Conservation (phyloP, 2,797 vertebrate genomes). For the Falco rusticolus region DNA sequence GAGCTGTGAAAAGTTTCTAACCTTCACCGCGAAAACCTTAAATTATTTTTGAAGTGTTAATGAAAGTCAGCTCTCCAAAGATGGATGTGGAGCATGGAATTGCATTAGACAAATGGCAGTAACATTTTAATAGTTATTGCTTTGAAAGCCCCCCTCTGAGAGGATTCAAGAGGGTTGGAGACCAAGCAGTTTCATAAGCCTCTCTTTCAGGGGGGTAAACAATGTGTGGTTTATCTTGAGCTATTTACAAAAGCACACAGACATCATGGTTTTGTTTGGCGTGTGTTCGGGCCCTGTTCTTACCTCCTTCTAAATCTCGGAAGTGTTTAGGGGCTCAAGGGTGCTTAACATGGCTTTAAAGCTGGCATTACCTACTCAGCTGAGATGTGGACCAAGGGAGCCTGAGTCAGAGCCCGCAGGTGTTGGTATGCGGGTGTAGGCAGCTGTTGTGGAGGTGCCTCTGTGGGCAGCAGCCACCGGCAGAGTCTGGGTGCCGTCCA, state of each 20-base stretch:
- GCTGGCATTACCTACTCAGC: not conserved
- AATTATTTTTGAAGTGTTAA: conserved; percentile 83
- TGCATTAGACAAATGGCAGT: conserved; percentile 79
- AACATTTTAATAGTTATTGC: conserved; percentile 81
- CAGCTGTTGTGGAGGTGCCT: not conserved
- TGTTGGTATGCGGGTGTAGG: rapidly evolving
- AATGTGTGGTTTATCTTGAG: not conserved
- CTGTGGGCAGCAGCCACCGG: not conserved
- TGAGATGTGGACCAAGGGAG: not conserved
- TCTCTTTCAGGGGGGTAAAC: not conserved
- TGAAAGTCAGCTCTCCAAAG: conserved; percentile 77
- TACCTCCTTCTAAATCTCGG: not conserved
- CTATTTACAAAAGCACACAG: not conserved
- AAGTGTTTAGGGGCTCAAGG: not conserved
- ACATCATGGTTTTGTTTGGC: not conserved
- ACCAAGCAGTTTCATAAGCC: conserved; percentile 27
- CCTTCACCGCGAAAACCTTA: conserved; percentile 80
- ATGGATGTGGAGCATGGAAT: conserved; percentile 76
- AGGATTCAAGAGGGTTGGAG: conserved; percentile 63
- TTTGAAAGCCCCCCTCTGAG: conserved; percentile 38
- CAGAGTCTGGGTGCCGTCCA: not conserved
- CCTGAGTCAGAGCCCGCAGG: not conserved
- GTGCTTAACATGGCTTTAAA: not conserved
- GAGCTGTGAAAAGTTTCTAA: conserved; percentile 80
- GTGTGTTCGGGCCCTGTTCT: not conserved